These are phyloP conservation scores for Patiria pectinifera DNA, from an alignment of 53 echinoderm and acorn worm species.

Conservation along the genomic window DNA sequence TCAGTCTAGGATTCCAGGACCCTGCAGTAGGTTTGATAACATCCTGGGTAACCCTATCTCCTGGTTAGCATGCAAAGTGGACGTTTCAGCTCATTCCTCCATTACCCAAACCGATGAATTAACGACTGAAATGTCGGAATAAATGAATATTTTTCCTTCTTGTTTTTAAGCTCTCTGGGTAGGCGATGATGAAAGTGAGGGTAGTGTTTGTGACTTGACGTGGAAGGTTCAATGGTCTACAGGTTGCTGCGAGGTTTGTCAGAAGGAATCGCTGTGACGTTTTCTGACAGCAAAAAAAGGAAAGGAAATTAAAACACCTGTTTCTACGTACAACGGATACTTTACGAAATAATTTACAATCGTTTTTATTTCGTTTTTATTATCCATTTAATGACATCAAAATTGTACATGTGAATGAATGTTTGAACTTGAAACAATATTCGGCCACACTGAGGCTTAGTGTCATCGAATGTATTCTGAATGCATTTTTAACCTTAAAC, in stretches of 20 bases:
- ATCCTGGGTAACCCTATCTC: slow-evolving; percentile 45
- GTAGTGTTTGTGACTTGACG: not conserved
- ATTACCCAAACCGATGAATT: slow-evolving; percentile 31
- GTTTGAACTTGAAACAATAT: too few species aligned
- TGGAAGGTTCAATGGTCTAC: slow-evolving; percentile 31
- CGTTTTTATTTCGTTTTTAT: not conserved
- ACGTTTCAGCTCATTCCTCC: slow-evolving; percentile 7
- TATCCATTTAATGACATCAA: not conserved
- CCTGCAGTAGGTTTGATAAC: not conserved
- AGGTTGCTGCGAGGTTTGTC: not conserved
- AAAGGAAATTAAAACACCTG: slow-evolving; percentile 38
- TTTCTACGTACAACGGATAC: not conserved
- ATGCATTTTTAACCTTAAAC: too few species aligned
- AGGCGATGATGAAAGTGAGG: not conserved
- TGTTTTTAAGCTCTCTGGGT: not conserved
- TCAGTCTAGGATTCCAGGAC: slow-evolving; percentile 10
- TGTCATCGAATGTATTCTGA: too few species aligned
- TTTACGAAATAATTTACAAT: not conserved
- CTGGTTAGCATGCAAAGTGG: slow-evolving; percentile 40
- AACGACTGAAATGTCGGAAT: slow-evolving; percentile 30
- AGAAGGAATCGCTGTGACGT: not conserved
- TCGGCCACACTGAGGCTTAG: too few species aligned
- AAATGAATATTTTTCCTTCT: slow-evolving; percentile 27
- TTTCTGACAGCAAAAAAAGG: not conserved
- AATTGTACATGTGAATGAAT: too few species aligned